phyloP scores from a whole-genome alignment of 2,888 invertebrate genomes.

The Notodonta ziczac region DNA sequence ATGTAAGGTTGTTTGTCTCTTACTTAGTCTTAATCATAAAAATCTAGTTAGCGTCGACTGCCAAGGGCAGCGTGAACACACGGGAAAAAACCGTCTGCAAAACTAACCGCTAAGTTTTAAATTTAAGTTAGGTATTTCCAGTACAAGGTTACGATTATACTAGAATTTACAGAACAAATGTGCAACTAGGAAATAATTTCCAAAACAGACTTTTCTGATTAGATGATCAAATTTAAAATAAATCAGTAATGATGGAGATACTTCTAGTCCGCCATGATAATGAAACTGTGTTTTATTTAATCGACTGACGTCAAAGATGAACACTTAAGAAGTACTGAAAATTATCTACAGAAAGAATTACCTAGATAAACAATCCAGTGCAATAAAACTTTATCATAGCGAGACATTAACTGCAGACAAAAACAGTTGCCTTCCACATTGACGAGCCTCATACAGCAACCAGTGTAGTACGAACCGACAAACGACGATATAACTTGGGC shows the following conservation, averaged over 20 bases:
- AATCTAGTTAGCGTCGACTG: background rate
- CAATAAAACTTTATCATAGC: constrained; percentile 29
- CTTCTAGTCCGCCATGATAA: no score
- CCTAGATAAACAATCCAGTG: constrained; percentile 10
- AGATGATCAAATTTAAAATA: no score
- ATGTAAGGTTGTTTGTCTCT: constrained; percentile 10
- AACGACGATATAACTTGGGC: constrained; percentile 51
- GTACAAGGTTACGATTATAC: no score
- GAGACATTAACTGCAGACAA: constrained; percentile 32
- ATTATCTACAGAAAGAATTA: background rate
- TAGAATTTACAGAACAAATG: no score
- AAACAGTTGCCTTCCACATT: constrained; percentile 36
- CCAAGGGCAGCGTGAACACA: background rate
- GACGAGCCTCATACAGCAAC: constrained; percentile 26
- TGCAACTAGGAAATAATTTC: no score
- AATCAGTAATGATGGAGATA: no score
- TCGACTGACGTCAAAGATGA: background rate
- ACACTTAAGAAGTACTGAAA: background rate
- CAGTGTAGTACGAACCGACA: constrained; percentile 25
- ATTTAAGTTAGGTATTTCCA: background rate
- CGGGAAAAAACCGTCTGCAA: background rate
- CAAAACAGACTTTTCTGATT: no score
- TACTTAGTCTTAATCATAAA: background rate
- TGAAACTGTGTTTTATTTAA: no score
- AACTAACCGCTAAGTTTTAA: background rate